phyloP scores from a whole-genome alignment of 2,888 invertebrate genomes.

The Andrena chrysosceles region DNA sequence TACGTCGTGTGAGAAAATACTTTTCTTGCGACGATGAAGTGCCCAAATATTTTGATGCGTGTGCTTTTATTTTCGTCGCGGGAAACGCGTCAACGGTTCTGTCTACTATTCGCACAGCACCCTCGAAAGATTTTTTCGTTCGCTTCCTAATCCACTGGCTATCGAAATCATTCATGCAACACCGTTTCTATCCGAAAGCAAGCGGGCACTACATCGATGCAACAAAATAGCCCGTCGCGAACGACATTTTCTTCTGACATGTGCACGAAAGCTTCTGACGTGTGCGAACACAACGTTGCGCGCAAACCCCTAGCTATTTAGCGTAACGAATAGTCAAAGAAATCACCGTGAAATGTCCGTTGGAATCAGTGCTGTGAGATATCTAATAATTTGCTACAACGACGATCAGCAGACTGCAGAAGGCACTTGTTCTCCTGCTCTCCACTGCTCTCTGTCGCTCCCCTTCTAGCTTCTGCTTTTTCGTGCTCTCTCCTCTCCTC shows the following conservation, averaged over 20 bases:
- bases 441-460: slow-evolving; percentile 20
- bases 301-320: background rate
- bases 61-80: background rate
- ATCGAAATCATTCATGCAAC: background rate
- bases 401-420: slow-evolving; percentile 56
- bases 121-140: background rate
- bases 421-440: slow-evolving; percentile 47
- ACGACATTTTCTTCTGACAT: slow-evolving; percentile 47
- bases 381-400: slow-evolving; percentile 50
- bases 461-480: slow-evolving; percentile 12
- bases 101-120: background rate
- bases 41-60: background rate
- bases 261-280: background rate
- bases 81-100: background rate
- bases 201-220: slow-evolving; percentile 10
- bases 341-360: slow-evolving; percentile 55
- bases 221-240: slow-evolving; percentile 17
- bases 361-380: slow-evolving; percentile 19
- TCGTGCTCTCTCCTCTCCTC: slow-evolving; percentile 27
- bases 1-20: too few relatives aligned
- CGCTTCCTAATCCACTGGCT: too few relatives aligned
- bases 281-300: background rate
- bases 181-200: background rate
- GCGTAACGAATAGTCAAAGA: background rate
- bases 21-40: slow-evolving; percentile 13